Base-by-base conservation (phyloP, 30 jellyfish, hydroid and myxozoan genomes). In the Aurelia aurita complex sp. Pacific region DNA sequence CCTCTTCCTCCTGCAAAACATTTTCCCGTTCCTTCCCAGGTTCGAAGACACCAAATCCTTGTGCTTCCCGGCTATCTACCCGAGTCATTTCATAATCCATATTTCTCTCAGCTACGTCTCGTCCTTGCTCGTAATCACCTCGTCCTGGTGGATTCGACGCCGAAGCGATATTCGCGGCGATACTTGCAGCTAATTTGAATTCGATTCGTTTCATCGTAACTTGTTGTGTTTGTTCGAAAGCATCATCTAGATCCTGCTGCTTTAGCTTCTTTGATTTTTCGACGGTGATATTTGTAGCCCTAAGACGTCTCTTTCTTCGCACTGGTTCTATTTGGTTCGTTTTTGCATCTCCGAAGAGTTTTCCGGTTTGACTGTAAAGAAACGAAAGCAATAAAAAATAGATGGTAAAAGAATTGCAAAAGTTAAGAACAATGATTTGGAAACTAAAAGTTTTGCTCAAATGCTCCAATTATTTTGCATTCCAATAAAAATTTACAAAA, bases 101-200 rank as follows among this genome's bases (percentile, higher is more conserved):
- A 6, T 46, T 2, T 46, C 57, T 14, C 57, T 46, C 57, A 46
- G 57, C 12, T 0, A 46, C 15, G 5, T 64, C 46, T 16, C 67
- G 42, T 2, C 11, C 10, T 18, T 42, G n/a, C 40, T 18, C 34
- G 76, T 93, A 50, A 4, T 67, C 34, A 10, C 55, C n/a, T 11
- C 16, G 14, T 11, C 17, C 5, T 62, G 59, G 17, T 19, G 77
- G 93, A 42, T 73, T 40, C 15, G 66, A 42, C 67, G 76, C 46
- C 10, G 59, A 76, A 74, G 72, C 40, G 33, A 80, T 55, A 16
- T 83, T 54, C 36, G 97, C 83, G 38, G 97, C 90, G 57, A 94
- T 94, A 59, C 82, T 94, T 33, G 92, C 89, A 18, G 95, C 96
- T 13, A 94, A 74, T 67, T 94, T 88, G 80, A 94, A 94, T 83